Percentiles rank a stretch among this genome's conserved stretches.
These are phyloP conservation scores for Eubucco bourcierii DNA, from an alignment of 2,113 vertebrate species.

Conservation along the genomic window DNA sequence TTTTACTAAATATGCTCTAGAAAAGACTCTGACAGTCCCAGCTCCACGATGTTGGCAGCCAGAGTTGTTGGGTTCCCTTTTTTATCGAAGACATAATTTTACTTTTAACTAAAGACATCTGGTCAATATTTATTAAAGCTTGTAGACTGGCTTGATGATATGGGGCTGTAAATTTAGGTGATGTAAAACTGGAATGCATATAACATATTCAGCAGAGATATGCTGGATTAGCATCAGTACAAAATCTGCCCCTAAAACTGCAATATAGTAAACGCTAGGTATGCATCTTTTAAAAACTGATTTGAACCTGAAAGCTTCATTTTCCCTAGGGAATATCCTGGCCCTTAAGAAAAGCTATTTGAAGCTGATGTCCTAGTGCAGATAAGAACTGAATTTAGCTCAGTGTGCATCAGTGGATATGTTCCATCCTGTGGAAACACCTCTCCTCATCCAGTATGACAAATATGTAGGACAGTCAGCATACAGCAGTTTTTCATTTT, in stretches of 20 bases:
- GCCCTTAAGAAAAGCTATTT: constrained; percentile 37
- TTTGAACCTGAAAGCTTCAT: not conserved
- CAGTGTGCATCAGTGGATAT: not conserved
- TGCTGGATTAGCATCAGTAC: not conserved
- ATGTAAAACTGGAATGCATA: not conserved
- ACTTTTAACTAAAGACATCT: not conserved
- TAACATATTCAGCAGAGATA: not conserved
- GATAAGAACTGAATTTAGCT: constrained; percentile 22
- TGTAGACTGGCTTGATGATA: not conserved
- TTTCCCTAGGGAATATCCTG: not conserved
- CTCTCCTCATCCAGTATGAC: not conserved
- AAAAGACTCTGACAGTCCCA: not conserved
- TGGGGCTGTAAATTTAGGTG: not conserved
- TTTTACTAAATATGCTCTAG: constrained; percentile 11
- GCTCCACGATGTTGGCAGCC: not conserved
- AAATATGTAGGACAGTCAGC: constrained; percentile 36
- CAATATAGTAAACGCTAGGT: not conserved
- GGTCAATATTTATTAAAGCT: not conserved
- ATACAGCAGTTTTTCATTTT: not conserved
- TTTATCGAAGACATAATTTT: not conserved
- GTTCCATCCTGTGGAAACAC: constrained; percentile 13
- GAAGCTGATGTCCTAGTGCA: constrained; percentile 11
- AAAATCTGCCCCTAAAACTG: not conserved
- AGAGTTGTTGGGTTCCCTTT: not conserved
- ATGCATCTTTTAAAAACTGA: not conserved